phyloP scores from a whole-genome alignment of 2,797 vertebrate species.

The Dromococcyx pavoninus region DNA sequence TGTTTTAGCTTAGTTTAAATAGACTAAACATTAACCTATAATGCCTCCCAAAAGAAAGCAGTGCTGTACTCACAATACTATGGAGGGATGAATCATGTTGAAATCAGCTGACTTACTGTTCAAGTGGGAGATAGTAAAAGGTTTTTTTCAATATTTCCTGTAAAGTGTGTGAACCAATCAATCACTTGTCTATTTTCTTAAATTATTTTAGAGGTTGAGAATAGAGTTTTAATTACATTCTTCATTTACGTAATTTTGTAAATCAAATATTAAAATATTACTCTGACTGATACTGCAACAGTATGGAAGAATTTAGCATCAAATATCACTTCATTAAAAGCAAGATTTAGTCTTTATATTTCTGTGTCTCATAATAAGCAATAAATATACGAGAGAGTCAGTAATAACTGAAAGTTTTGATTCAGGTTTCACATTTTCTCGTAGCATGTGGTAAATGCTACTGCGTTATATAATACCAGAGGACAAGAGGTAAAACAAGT shows the following conservation, averaged over 20 bases:
- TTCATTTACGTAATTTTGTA: constrained; percentile 6
- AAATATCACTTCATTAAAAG: background rate
- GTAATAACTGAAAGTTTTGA: background rate
- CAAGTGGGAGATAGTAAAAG: background rate
- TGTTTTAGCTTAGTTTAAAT: constrained; percentile 3
- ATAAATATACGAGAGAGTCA: background rate
- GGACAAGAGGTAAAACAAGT: background rate
- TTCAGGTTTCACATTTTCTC: background rate
- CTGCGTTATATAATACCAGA: background rate
- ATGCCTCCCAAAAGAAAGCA: background rate
- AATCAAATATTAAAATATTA: constrained; percentile 5
- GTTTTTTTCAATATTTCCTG: background rate
- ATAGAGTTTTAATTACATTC: constrained; percentile 14
- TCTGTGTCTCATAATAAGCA: background rate
- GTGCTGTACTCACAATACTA: background rate
- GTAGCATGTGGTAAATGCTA: background rate
- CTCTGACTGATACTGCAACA: background rate
- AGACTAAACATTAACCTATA: background rate
- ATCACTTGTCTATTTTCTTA: background rate
- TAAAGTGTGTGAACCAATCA: background rate
- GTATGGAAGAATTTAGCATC: background rate
- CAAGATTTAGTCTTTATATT: background rate
- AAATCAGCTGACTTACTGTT: background rate
- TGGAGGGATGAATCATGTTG: background rate
- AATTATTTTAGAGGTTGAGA: constrained; percentile 13